These are phyloP conservation scores for Xylocampa areola DNA, from an alignment of 2,888 invertebrate species.

Conservation along the genomic window DNA sequence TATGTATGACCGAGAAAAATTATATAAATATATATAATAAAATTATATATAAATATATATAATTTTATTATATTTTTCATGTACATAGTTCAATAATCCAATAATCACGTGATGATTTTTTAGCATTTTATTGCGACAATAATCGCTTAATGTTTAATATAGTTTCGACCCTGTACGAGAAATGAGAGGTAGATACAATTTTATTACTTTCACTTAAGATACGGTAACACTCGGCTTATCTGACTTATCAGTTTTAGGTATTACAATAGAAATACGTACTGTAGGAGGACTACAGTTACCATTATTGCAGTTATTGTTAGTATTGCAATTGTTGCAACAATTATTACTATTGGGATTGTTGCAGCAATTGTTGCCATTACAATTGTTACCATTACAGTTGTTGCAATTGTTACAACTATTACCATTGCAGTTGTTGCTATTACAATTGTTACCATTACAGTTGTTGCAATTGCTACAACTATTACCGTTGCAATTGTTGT, in stretches of 20 bases:
- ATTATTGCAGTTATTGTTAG: slow-evolving; percentile 4
- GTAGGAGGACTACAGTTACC: slow-evolving; percentile 13
- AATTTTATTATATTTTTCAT: too few species aligned
- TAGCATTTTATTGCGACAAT: too few species aligned
- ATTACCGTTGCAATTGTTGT: not conserved
- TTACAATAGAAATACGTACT: slow-evolving; percentile 42
- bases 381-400: slow-evolving; percentile 7
- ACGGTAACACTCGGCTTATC: slow-evolving; percentile 7
- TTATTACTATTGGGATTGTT: slow-evolving; percentile 12
- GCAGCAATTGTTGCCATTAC: slow-evolving; percentile 5
- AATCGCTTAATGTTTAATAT: too few species aligned
- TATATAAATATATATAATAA: too few species aligned
- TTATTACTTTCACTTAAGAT: slow-evolving; percentile 2
- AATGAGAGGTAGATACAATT: too few species aligned
- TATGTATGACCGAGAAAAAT: too few species aligned
- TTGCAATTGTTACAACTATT: slow-evolving; percentile 7
- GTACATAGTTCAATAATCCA: too few species aligned
- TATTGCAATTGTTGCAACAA: slow-evolving; percentile 12
- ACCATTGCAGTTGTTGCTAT: not conserved
- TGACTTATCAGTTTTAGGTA: slow-evolving; percentile 33
- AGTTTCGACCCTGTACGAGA: too few species aligned
- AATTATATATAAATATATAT: too few species aligned
- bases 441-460: not conserved
- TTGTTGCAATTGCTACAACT: slow-evolving; percentile 1
- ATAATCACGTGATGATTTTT: too few species aligned